These are phyloP conservation scores for Brachyistius frenatus DNA, from an alignment of 2,113 vertebrate genomes.

Conservation along the genomic window DNA sequence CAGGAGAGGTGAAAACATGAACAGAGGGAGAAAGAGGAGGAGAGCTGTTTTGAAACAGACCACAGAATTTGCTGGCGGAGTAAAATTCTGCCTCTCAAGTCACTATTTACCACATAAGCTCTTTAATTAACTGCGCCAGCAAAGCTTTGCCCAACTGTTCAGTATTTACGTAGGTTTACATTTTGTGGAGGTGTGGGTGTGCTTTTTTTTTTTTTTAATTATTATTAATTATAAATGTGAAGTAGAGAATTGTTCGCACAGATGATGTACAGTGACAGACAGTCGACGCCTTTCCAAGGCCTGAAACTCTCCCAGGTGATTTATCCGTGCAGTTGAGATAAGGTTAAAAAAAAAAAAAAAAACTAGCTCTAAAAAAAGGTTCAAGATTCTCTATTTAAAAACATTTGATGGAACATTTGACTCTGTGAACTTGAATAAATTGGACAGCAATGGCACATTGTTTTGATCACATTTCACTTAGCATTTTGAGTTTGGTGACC, in stretches of 20 bases:
- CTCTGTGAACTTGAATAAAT: too few species aligned
- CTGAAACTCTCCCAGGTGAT: too few species aligned
- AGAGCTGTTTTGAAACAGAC: constrained; percentile 1
- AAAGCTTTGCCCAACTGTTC: background rate
- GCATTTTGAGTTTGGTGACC: too few species aligned
- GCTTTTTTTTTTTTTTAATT: background rate
- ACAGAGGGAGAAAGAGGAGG: constrained; percentile 3
- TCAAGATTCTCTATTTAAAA: background rate
- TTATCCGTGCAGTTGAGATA: too few species aligned
- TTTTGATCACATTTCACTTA: too few species aligned
- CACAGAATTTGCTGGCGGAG: constrained; percentile 26
- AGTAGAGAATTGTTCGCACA: too few species aligned
- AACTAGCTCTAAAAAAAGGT: fast-evolving
- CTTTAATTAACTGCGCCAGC: background rate
- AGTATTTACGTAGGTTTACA: background rate
- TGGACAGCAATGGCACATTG: too few species aligned
- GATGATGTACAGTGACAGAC: too few species aligned
- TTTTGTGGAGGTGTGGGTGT: background rate
- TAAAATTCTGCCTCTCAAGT: background rate
- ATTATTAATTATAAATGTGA: too few species aligned
- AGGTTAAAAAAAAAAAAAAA: too few species aligned
- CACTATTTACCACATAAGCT: background rate
- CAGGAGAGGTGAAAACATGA: background rate
- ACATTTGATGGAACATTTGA: too few species aligned
- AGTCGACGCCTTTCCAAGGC: too few species aligned